Evolutionary conservation across 2,113 vertebrate species (phyloP).

Genomic region (Eretmochelys imbricata): DNA sequence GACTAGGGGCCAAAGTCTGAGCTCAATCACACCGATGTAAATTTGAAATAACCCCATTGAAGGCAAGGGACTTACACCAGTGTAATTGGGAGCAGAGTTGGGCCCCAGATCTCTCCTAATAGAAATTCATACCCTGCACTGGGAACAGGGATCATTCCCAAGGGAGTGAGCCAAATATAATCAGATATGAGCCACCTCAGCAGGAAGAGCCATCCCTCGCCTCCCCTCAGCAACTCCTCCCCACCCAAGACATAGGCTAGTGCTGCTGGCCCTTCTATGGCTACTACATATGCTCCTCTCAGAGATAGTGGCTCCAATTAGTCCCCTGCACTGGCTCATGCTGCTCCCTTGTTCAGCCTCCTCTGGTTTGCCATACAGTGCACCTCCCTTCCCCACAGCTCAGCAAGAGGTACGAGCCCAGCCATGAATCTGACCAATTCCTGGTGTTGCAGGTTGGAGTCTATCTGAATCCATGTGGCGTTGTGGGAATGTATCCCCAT

Average conservation of each 20-base stretch:
- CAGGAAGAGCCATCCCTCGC: not conserved
- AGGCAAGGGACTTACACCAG: not conserved
- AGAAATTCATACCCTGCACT: too few species aligned
- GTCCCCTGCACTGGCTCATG: not conserved
- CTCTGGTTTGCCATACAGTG: not conserved
- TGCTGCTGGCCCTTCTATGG: not conserved
- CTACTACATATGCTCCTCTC: not conserved
- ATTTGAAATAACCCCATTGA: not conserved
- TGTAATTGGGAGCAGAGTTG: not conserved
- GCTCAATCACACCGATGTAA: not conserved
- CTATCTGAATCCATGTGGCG: not conserved
- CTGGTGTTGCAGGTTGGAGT: not conserved
- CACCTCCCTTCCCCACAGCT: not conserved
- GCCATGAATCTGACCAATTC: not conserved
- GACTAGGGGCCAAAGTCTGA: fast-evolving
- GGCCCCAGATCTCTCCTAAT: fast-evolving
- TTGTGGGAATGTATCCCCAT: not conserved
- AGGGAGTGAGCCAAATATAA: too few species aligned
- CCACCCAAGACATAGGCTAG: not conserved
- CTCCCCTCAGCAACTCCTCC: not conserved
- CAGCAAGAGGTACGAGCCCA: not conserved
- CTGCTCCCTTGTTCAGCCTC: not conserved
- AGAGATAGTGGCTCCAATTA: not conserved
- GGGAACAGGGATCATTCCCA: not conserved
- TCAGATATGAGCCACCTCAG: not conserved